A percentile compares a stretch with the other conserved stretches of the same genome.
These are phyloP conservation scores for Synodontis membranacea DNA, from an alignment of 2,113 vertebrate genomes.

Conservation along the genomic window DNA sequence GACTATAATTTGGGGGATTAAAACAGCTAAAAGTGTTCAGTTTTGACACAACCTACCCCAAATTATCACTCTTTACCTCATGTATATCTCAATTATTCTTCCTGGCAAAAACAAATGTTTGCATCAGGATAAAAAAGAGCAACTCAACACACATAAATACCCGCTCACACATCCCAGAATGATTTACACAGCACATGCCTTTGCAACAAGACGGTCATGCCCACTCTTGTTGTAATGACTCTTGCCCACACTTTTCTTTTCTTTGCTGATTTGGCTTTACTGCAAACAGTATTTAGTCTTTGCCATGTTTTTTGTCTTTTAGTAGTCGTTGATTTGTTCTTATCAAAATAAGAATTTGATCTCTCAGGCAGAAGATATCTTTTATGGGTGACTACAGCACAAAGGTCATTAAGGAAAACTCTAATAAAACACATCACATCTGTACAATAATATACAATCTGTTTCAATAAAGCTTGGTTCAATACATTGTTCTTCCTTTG, in stretches of 20 bases:
- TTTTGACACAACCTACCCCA: neutral
- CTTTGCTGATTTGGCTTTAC: neutral
- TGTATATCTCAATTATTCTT: constrained; percentile 17
- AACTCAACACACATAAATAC: neutral
- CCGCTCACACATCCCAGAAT: neutral
- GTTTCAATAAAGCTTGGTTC: neutral
- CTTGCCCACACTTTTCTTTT: neutral
- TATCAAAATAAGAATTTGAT: neutral
- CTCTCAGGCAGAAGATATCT: neutral
- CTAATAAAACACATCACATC: neutral
- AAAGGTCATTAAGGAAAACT: neutral
- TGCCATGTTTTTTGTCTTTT: neutral
- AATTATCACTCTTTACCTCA: neutral
- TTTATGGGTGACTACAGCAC: neutral
- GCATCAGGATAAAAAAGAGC: neutral
- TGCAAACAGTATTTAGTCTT: neutral
- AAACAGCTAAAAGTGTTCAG: neutral
- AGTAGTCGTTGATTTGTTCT: neutral
- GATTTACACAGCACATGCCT: neutral
- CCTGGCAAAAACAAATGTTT: constrained; percentile 12
- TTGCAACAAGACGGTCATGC: neutral
- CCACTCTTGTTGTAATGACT: neutral
- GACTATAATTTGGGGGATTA: neutral
- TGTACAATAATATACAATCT: no score
- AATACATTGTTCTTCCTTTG: neutral